Conservation (phyloP, 2,797 vertebrate genomes). For the Linurgus olivaceus region DNA sequence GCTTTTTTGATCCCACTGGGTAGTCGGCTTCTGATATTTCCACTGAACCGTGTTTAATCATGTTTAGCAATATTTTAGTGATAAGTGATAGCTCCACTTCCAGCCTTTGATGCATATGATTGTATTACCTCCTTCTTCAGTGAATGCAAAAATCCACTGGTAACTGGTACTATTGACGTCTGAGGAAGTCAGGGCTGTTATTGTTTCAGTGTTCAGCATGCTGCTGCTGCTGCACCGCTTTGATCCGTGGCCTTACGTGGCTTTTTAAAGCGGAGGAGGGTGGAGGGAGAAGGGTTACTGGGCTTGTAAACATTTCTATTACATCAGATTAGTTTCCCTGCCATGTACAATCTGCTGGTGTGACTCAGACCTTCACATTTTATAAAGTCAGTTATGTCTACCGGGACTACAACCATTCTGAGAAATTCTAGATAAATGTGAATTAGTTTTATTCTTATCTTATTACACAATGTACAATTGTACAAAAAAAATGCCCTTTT, state of each 20-base stretch:
- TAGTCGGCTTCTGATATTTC: conserved; percentile 57
- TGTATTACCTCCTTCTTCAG: conserved; percentile 49
- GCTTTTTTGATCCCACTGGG: conserved; percentile 50
- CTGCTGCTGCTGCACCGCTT: conserved; percentile 31
- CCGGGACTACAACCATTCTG: conserved; percentile 17
- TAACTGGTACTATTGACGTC: conserved; percentile 29
- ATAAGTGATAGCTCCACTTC: conserved; percentile 57
- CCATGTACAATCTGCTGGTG: conserved; percentile 53
- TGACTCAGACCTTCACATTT: conserved; percentile 66
- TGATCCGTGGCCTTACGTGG: conserved; percentile 64
- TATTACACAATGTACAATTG: conserved; percentile 49
- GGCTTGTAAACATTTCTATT: conserved; percentile 70
- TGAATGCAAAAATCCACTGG: conserved; percentile 40
- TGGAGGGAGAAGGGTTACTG: conserved; percentile 55
- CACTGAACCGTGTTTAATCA: conserved; percentile 58
- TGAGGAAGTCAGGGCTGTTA: conserved; percentile 59
- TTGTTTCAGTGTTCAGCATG: conserved; percentile 42
- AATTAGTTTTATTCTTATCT: conserved; percentile 57
- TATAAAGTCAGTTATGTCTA: conserved; percentile 56
- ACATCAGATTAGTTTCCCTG: conserved; percentile 66
- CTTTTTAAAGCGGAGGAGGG: conserved; percentile 49
- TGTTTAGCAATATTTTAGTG: conserved; percentile 57
- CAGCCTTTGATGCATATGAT: conserved; percentile 59
- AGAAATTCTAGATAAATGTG: conserved; percentile 55
- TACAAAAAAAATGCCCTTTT: conserved; percentile 44